Conservation (phyloP, 2,888 invertebrate genomes). For the Philonicus albiceps region DNA sequence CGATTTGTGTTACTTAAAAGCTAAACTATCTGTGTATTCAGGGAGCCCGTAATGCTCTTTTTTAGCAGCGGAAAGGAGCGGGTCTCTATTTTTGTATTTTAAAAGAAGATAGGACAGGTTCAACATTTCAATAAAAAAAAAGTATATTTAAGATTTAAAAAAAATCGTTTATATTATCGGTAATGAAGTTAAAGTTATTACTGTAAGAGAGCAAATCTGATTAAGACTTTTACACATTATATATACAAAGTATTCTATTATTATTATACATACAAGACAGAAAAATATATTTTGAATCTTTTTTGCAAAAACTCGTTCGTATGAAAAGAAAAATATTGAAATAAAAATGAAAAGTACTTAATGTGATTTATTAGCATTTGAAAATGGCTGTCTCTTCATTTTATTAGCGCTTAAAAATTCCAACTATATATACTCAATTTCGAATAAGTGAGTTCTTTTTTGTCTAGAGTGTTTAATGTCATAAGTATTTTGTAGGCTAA, state of each 20-base stretch:
- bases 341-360: not conserved
- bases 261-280: constrained; percentile 40
- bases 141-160: not conserved
- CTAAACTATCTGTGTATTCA: constrained; percentile 26
- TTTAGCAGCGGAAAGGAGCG: constrained; percentile 4
- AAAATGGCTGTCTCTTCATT: not conserved
- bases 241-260: constrained; percentile 34
- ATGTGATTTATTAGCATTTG: constrained; percentile 34
- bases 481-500: not conserved
- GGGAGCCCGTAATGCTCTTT: constrained; percentile 30
- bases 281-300: constrained; percentile 42
- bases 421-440: not conserved
- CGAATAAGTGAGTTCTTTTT: not conserved
- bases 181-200: constrained; percentile 16
- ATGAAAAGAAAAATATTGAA: constrained; percentile 20
- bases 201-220: constrained; percentile 21
- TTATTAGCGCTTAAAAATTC: not conserved
- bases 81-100: constrained; percentile 39
- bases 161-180: constrained; percentile 22
- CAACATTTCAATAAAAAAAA: constrained; percentile 5
- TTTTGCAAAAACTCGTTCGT: constrained; percentile 33
- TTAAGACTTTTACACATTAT: constrained; percentile 40
- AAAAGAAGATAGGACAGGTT: not conserved
- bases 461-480: not conserved
- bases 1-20: constrained; percentile 17